A percentile compares a stretch with the other conserved stretches of the same genome.
These are phyloP conservation scores for Nymphalis io DNA, from an alignment of 1,140 invertebrate genomes.

Conservation along the genomic window DNA sequence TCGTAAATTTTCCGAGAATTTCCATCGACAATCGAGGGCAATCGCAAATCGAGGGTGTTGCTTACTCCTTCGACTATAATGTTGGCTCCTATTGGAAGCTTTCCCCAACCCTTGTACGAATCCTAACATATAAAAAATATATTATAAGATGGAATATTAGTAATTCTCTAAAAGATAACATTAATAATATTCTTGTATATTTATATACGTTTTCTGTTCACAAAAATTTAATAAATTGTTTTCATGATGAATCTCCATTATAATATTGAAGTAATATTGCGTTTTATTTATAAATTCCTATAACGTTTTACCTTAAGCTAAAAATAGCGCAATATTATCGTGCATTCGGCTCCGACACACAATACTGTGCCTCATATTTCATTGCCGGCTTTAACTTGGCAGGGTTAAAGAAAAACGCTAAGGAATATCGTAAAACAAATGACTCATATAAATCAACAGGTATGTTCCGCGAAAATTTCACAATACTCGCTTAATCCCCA, in stretches of 20 bases:
- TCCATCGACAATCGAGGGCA: no score
- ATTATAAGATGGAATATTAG: no score
- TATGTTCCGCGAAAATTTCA: slow-evolving; percentile 53
- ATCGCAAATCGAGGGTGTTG: no score
- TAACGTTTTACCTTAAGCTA: slow-evolving; percentile 26
- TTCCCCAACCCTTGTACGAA: no score
- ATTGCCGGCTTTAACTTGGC: slow-evolving; percentile 28
- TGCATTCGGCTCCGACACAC: slow-evolving; percentile 21
- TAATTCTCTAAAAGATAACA: no score
- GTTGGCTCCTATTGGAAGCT: no score
- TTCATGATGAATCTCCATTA: neutral
- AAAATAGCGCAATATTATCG: slow-evolving; percentile 28
- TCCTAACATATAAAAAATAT: no score
- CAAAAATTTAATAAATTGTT: neutral
- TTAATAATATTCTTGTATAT: no score
- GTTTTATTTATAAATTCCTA: slow-evolving; percentile 14
- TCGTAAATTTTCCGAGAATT: no score
- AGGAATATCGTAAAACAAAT: slow-evolving; percentile 46
- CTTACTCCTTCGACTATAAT: no score
- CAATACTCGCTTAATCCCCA: slow-evolving; percentile 65
- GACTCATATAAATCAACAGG: slow-evolving; percentile 53
- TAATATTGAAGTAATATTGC: neutral
- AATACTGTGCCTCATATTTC: slow-evolving; percentile 36
- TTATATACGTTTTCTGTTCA: no score
- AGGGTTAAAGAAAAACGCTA: slow-evolving; percentile 24